These are phyloP conservation scores for Lagodon rhomboides DNA, from an alignment of 2,797 vertebrate genomes.

Conservation along the genomic window DNA sequence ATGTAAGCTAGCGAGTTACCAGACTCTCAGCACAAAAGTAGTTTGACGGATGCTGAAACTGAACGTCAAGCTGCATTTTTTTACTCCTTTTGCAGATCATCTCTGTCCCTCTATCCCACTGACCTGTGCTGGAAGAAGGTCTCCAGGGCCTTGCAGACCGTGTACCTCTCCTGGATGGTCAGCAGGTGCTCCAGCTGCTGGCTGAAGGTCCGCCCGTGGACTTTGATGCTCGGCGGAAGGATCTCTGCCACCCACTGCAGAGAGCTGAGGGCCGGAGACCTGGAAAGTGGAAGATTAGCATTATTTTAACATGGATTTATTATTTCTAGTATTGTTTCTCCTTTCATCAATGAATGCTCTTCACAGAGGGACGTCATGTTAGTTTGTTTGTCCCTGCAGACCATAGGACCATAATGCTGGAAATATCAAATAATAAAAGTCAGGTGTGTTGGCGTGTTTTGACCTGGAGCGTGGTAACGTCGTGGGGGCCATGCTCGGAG, in stretches of 20 bases:
- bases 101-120: slow-evolving; percentile 16
- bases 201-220: slow-evolving; percentile 95
- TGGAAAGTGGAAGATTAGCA: slow-evolving; percentile 17
- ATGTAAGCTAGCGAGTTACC: not conserved
- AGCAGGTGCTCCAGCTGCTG: slow-evolving; percentile 98
- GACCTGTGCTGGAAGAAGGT: slow-evolving; percentile 99
- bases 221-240: slow-evolving; percentile 95
- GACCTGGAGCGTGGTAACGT: slow-evolving; percentile 80
- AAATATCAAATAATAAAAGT: slow-evolving; percentile 19
- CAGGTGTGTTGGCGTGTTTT: not conserved
- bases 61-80: not conserved
- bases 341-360: not conserved
- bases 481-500: slow-evolving; percentile 78
- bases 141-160: slow-evolving; percentile 94
- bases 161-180: slow-evolving; percentile 94
- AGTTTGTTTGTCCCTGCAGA: not conserved
- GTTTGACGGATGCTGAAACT: slow-evolving; percentile 6
- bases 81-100: not conserved
- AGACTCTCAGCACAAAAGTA: not conserved
- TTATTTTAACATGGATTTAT: not conserved
- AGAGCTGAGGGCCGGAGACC: slow-evolving; percentile 93
- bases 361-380: not conserved
- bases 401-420: not conserved
- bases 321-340: not conserved
- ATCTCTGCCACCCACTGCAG: slow-evolving; percentile 99